phyloP scores from a whole-genome alignment of 2,797 vertebrate species.

The Acanthurus leucopareius region DNA sequence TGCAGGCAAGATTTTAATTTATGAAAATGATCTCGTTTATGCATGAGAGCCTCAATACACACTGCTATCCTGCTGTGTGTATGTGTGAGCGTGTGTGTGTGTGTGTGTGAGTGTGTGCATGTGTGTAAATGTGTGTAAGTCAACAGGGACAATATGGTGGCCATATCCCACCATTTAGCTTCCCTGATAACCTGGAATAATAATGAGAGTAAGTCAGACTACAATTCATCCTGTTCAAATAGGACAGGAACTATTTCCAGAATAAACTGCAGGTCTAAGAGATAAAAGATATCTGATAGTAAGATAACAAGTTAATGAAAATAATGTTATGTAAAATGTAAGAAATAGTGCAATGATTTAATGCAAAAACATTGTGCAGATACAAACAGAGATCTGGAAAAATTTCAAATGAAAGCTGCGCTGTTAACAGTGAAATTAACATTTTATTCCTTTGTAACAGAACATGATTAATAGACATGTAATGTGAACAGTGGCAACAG shows the following conservation, averaged over 20 bases:
- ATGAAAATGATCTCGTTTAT: constrained; percentile 97
- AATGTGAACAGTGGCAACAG: neutral
- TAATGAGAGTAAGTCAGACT: constrained; percentile 43
- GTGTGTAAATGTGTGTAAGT: constrained; percentile 46
- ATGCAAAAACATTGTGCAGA: neutral
- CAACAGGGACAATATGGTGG: constrained; percentile 77
- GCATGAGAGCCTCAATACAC: constrained; percentile 87
- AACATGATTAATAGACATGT: neutral
- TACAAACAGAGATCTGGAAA: neutral
- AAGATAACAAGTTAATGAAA: constrained; percentile 1
- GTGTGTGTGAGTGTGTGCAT: constrained; percentile 8
- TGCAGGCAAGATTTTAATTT: constrained; percentile 96
- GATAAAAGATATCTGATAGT: neutral
- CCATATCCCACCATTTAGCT: constrained; percentile 73
- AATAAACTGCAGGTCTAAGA: neutral
- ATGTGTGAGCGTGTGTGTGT: constrained; percentile 23
- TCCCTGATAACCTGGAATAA: constrained; percentile 52
- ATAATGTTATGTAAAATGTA: neutral
- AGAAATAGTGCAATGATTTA: neutral
- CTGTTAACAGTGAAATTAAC: too few species aligned
- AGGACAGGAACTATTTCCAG: neutral
- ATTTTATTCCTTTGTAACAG: neutral
- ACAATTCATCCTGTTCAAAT: neutral
- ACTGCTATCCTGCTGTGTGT: constrained; percentile 51
- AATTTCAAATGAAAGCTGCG: neutral